Evolutionary conservation across 2,113 vertebrate species (phyloP).

Genomic region (Ondatra zibethicus): DNA sequence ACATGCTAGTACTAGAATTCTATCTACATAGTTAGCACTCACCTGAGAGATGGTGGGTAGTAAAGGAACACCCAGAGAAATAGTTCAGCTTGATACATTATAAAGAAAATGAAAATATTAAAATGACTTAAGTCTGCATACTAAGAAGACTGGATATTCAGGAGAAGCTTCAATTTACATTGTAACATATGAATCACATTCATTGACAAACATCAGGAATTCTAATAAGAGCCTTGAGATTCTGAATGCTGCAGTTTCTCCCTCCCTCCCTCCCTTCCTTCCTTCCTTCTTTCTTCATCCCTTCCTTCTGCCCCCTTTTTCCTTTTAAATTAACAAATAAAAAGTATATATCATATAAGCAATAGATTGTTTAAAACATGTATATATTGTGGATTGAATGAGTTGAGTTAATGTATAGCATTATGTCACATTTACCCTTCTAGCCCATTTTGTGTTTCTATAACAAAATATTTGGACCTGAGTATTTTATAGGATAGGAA

Average conservation of each 20-base stretch:
- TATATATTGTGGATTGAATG: neutral
- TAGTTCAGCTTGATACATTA: neutral
- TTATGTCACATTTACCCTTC: neutral
- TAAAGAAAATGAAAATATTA: neutral
- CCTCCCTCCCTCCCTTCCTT: fast-evolving
- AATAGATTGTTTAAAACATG: neutral
- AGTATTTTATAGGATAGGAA: neutral
- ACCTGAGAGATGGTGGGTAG: neutral
- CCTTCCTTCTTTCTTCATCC: neutral
- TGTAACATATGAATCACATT: neutral
- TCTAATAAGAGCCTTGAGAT: neutral
- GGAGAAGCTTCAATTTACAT: neutral
- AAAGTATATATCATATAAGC: neutral
- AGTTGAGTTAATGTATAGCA: neutral
- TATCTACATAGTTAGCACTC: neutral
- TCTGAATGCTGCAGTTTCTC: neutral
- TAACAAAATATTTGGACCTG: neutral
- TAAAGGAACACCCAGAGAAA: neutral
- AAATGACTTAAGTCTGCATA: neutral
- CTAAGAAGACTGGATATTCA: neutral
- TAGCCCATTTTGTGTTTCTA: neutral
- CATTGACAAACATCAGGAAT: neutral
- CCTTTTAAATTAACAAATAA: neutral
- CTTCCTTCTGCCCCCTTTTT: neutral
- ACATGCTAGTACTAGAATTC: neutral